phyloP scores from a whole-genome alignment of 2,888 invertebrate genomes.

The Thecocarcelia acutangulata region DNA sequence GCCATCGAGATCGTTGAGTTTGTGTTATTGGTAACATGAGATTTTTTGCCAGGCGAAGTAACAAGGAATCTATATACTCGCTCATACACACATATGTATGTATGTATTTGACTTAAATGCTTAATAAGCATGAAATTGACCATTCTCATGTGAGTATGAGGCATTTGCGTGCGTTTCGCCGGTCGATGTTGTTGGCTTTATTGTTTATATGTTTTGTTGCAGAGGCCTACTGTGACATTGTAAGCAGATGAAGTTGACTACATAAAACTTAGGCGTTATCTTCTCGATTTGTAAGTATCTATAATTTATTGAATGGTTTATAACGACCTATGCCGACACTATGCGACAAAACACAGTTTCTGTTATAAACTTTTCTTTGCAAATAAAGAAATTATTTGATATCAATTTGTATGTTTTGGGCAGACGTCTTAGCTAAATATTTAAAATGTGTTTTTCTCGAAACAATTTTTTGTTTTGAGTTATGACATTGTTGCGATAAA shows the following conservation, averaged over 20 bases:
- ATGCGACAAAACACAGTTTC: too few relatives aligned
- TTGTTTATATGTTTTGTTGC: constrained; percentile 39
- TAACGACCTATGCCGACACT: too few relatives aligned
- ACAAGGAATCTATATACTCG: constrained; percentile 7
- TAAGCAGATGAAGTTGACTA: constrained; percentile 12
- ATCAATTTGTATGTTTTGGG: too few relatives aligned
- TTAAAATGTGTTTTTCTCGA: too few relatives aligned
- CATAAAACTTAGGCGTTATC: constrained; percentile 7
- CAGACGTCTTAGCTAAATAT: too few relatives aligned
- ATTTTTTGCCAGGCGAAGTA: constrained; percentile 40
- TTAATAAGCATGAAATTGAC: constrained; percentile 63
- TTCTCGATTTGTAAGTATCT: neutral
- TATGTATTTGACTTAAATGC: neutral
- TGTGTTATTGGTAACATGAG: constrained; percentile 56
- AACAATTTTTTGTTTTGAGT: too few relatives aligned
- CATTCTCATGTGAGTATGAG: constrained; percentile 48
- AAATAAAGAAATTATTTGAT: too few relatives aligned
- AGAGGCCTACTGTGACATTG: constrained; percentile 77
- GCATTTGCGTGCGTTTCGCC: constrained; percentile 54
- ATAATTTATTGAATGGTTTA: too few relatives aligned
- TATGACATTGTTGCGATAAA: too few relatives aligned
- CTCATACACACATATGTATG: too few relatives aligned
- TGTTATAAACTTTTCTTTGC: too few relatives aligned
- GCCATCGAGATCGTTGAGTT: constrained; percentile 43
- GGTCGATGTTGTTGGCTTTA: constrained; percentile 18